Percentiles rank a stretch among this genome's conserved stretches.
These are phyloP conservation scores for Xenopus petersii DNA, from an alignment of 2,797 vertebrate genomes.

Conservation along the genomic window DNA sequence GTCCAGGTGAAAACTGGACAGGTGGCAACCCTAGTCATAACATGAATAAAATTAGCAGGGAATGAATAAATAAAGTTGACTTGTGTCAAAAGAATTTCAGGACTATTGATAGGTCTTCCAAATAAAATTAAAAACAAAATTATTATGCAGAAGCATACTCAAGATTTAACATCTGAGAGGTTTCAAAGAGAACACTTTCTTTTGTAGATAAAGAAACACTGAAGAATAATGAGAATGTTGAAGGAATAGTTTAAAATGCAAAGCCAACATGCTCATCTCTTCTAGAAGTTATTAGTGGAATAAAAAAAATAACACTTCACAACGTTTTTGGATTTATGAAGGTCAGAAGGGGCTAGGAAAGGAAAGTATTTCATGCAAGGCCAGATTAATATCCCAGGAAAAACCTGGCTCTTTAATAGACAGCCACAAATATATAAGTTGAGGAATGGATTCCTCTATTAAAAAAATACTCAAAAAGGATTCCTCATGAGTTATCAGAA, in stretches of 20 bases:
- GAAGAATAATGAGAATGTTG: background rate
- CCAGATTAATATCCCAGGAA: slow-evolving; percentile 46
- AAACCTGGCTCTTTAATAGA: slow-evolving; percentile 43
- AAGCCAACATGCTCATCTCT: slow-evolving; percentile 16
- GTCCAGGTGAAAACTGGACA: no score
- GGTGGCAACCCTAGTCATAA: no score
- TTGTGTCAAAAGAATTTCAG: no score
- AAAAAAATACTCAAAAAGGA: background rate
- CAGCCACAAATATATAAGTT: slow-evolving; percentile 38
- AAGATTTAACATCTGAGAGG: no score
- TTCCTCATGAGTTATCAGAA: background rate
- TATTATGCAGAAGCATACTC: no score
- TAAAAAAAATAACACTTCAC: slow-evolving; percentile 36
- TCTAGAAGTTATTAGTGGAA: slow-evolving; percentile 30
- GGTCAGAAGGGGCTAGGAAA: slow-evolving; percentile 31
- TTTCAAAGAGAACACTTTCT: background rate
- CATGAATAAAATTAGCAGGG: no score
- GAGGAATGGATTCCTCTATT: background rate
- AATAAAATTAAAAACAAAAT: no score
- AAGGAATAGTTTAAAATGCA: slow-evolving; percentile 32
- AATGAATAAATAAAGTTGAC: no score
- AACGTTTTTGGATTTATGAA: slow-evolving; percentile 37
- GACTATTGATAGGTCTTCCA: no score
- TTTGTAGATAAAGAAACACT: background rate
- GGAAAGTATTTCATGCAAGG: slow-evolving; percentile 38